Evolutionary conservation across 2,113 vertebrate species (phyloP), one percentile per base, ranked within the genome.

Genomic region (Chelonoidis abingdonii): DNA sequence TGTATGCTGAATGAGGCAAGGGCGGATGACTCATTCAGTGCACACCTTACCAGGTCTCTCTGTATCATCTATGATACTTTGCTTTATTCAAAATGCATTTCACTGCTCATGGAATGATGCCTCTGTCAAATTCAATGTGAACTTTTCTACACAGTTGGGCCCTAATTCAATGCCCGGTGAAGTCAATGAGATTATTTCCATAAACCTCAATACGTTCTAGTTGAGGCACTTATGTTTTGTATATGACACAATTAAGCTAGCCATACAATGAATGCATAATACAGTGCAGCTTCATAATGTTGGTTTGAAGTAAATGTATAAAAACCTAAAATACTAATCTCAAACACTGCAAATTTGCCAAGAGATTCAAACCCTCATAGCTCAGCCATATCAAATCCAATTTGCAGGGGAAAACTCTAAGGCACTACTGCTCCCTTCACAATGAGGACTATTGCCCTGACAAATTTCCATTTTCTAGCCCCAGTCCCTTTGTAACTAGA

Each of bases 261-360:
- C 44, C 56, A 84, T 22, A 56, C 3, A 44, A 0, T 6, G 89
- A 84, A 84, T 95, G 72, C 83, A 47, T 41, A 80, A 8, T 62
- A 56, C n/a, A 91, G 75, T 38, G 38, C 2, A 38, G 41, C 0
- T 1, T 69, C 83, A 5, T 52, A 1, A 14, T 84, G 88, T 75
- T 76, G 78, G 56, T 92, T 95, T 81, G 94, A 96, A 94, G 96
- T 80, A 94, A 84, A 97, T 95, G 81, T 96, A 80, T 93, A 96
- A 38, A 72, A 38, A 72, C 17, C 65, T 72, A 41, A 19, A 72
- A 22, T 21, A 41, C 69, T 38, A 72, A 72, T 19, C 29, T 62
- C 59, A 62, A 72, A 72, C 87, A 88, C 86, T 83, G 53, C 12
- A 91, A 78, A 57, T 84, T 85, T 95, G 84, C 83, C 95, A 96